Percentiles rank a stretch among this genome's conserved stretches.
phyloP scores from a whole-genome alignment of 2,113 vertebrate species.

The Nannospalax galili region DNA sequence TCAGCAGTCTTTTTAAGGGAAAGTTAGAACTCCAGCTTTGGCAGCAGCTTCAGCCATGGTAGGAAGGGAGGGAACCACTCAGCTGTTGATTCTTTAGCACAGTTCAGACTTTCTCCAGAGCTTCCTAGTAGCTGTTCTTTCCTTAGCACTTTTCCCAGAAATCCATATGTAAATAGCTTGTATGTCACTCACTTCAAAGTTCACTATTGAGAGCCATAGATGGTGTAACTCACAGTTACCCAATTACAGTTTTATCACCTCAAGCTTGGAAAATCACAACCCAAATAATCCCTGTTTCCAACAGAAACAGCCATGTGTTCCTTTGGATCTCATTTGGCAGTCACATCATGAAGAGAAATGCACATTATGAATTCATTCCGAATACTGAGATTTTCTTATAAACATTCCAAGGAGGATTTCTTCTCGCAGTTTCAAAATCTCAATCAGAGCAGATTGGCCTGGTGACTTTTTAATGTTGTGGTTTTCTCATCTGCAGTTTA shows the following conservation, averaged over 20 bases:
- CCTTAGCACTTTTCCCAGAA: constrained; percentile 57
- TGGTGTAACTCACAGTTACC: not conserved
- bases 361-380: constrained; percentile 36
- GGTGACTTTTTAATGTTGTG: not conserved
- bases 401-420: not conserved
- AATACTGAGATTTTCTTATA: constrained; percentile 37
- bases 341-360: constrained; percentile 42
- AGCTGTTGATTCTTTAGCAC: constrained; percentile 5
- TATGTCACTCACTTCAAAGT: constrained; percentile 10
- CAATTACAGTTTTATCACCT: not conserved
- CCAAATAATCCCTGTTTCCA: not conserved
- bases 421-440: not conserved
- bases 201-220: constrained; percentile 6
- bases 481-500: not conserved
- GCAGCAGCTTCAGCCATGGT: constrained; percentile 43
- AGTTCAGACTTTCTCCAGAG: constrained; percentile 18
- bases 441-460: not conserved
- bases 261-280: not conserved
- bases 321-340: constrained; percentile 4
- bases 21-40: constrained; percentile 46
- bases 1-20: constrained; percentile 45
- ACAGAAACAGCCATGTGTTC: not conserved
- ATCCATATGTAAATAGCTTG: not conserved
- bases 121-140: constrained; percentile 29
- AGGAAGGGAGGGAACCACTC: not conserved